Base-by-base conservation (phyloP, 2,113 vertebrate genomes). In the Antechinus flavipes region DNA sequence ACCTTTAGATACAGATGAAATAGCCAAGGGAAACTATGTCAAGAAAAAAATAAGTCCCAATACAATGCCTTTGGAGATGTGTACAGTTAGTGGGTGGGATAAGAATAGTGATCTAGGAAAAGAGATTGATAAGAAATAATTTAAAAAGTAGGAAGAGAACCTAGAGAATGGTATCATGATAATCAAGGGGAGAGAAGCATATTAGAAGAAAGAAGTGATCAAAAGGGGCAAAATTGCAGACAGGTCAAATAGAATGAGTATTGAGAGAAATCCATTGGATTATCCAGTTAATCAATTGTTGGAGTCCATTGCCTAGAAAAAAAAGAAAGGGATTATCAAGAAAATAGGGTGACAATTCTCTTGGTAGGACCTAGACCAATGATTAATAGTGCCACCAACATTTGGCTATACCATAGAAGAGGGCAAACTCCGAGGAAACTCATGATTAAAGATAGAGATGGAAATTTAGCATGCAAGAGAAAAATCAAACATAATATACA, bases 401-500 rank as follows among this genome's bases (percentile, higher is more conserved):
- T 11, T 68, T 68, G 61, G 3, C 61, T 68, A 68, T 3, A 30
- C 30, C 61, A 61, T 35, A 68, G 4, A 68, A 68, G 12, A 68
- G 61, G 61, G 30, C 12, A 68, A 68, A 68, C 30, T 35, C 61
- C 30, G 14, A 16, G 30, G 30, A 35, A 68, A 68, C 0, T 68
- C 30, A 68, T 35, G 30, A 16, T 35, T 35, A 12, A 84, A 42
- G 68, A n/a, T 19, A 42, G n/a, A 84, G 61, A 84, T 84, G 19
- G 14, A 42, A 84, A 19, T 42, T 7, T 84, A 84, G 35, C 68
- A 84, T 76, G 4, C 61, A n/a, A 23, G 19, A 19, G n/a, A 23
- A 84, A 47, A 10, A 47, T 93, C 90, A 12, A 92, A 27, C 54
- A 97, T 92, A 90, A 54, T 91, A 89, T 89, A 42, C 90, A 56